Evolutionary conservation across 2,888 invertebrate genomes (phyloP), one percentile per base, ranked within the genome.

Genomic region (Muscina levida): DNA sequence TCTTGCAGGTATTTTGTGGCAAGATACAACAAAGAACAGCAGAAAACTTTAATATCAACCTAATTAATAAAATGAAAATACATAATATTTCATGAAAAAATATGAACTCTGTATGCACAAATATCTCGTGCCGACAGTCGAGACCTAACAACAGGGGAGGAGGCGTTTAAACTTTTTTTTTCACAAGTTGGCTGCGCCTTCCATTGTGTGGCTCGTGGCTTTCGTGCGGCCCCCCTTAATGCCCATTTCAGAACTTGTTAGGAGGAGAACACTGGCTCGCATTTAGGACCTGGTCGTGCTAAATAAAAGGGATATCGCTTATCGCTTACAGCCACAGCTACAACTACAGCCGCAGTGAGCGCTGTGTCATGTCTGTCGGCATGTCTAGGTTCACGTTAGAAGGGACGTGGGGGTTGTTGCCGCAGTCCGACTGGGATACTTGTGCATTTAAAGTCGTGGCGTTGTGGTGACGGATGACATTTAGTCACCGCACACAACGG

Each of bases 11-110:
- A 72, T 56, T 53, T 62, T 72, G 65, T 31, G 37, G 70, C 68
- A 57, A 75, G n/a, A n/a, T n/a, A n/a, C 24, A 57, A 24, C 31
- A 31, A 5, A 51, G 51, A 71, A 42, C 42, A 71, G 53, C 42
- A 70, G 84, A 84, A 85, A 86, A 85, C 85, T 87, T 86, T 85
- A 86, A 87, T 87, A 84, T 82, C 86, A 86, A 85, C 86, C 86
- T 87, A 88, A 88, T 88, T 88, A 88, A 88, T 87, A 87, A 87
- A 88, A 87, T 68, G 72, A 72, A 81, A 59, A 59, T n/a, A n/a
- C n/a, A n/a, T 59, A 37, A 57, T 48, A 31, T 46, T 71, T 71
- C 57, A 59, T 83, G 82, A 84, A 85, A 85, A n/a, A 56, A 56
- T 22, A 56, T n/a, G 44, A 44, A 44, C 44, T 44, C 44, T 13